Base-by-base conservation (phyloP, 2,113 vertebrate species). In the Odocoileus hemionus region DNA sequence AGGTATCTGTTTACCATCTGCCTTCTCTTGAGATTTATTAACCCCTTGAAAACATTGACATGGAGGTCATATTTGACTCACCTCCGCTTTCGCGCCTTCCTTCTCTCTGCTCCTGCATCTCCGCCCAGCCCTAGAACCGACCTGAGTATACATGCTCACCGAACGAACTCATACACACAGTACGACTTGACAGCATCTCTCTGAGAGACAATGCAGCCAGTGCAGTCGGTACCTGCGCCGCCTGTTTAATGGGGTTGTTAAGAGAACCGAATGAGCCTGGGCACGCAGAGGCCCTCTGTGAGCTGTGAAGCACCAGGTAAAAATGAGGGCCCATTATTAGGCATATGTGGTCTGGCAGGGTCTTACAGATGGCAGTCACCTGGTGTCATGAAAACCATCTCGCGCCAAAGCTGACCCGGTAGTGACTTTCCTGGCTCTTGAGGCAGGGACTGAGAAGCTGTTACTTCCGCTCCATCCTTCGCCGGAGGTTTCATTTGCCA, bases 281-380 rank as follows among this genome's bases (percentile, higher is more conserved):
- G 95, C 87, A 47, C 17, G 7, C 2, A 6, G 82, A 45, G 82
- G 26, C 82, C 92, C 96, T 92, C 1, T 80, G 94, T 86, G 95
- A 96, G 96, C 94, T 88, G 60, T 97, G 91, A 95, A 97, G 91
- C 94, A 80, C 80, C 36, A 33, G 67, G 21, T 88, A 55, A 54
- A 84, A 96, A 86, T 50, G 87, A 92, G 52, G 74, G 84, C 4
- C 79, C 33, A 90, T 96, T 96, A 98, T 94, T 86, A 95, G 95
- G 93, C 97, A 95, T 92, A 91, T 95, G 97, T 90, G 78, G 61
- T 60, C 95, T 96, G 88, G 86, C 93, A 85, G 80, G 47, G 90
- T 85, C 95, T 96, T 92, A 88, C 74, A 94, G 94, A 96, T 88
- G 93, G 92, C 88, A 91, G 85, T 97, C 97, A 96, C 95, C 95